These are phyloP conservation scores for Salpingus planirostris DNA, from an alignment of 2,888 invertebrate species.

Conservation along the genomic window DNA sequence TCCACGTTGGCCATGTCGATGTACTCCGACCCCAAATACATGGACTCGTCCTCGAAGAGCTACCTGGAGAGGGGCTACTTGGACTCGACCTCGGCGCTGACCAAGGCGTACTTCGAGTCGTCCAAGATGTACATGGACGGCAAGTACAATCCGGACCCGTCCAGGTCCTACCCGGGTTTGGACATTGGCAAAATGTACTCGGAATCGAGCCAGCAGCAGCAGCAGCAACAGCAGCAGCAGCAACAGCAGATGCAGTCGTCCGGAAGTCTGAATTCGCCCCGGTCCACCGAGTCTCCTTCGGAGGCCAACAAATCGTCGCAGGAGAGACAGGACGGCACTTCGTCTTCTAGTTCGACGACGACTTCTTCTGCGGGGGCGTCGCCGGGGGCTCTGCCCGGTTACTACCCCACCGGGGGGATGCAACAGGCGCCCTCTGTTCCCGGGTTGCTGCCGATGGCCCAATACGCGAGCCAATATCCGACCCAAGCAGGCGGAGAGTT, in stretches of 20 bases:
- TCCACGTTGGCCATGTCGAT: constrained; percentile 57
- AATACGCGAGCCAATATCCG: constrained; percentile 50
- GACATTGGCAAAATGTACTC: constrained; percentile 61
- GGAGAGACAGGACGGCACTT: constrained; percentile 45
- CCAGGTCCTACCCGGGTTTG: constrained; percentile 45
- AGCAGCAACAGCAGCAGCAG: constrained; percentile 53
- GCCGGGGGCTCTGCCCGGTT: constrained; percentile 48
- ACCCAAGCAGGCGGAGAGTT: constrained; percentile 58
- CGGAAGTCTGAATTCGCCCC: constrained; percentile 33
- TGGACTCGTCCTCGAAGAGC: constrained; percentile 49
- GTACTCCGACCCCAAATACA: constrained; percentile 63
- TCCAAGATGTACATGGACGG: constrained; percentile 66
- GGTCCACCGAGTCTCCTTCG: constrained; percentile 50
- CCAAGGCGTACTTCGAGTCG: constrained; percentile 62
- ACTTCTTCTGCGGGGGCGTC: constrained; percentile 58
- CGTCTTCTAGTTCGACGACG: constrained; percentile 47
- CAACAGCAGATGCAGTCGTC: constrained; percentile 35
- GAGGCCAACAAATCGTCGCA: constrained; percentile 34
- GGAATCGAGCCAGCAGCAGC: constrained; percentile 44
- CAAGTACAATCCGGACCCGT: constrained; percentile 37
- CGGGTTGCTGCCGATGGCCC: constrained; percentile 56
- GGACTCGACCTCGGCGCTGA: constrained; percentile 55
- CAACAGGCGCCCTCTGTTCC: constrained; percentile 40
- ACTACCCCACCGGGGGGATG: constrained; percentile 46
- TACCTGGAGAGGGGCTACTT: constrained; percentile 58